Percentiles rank a stretch among this genome's conserved stretches.
These are phyloP conservation scores for Serripes groenlandicus DNA, from an alignment of 2,888 invertebrate genomes.

Conservation along the genomic window DNA sequence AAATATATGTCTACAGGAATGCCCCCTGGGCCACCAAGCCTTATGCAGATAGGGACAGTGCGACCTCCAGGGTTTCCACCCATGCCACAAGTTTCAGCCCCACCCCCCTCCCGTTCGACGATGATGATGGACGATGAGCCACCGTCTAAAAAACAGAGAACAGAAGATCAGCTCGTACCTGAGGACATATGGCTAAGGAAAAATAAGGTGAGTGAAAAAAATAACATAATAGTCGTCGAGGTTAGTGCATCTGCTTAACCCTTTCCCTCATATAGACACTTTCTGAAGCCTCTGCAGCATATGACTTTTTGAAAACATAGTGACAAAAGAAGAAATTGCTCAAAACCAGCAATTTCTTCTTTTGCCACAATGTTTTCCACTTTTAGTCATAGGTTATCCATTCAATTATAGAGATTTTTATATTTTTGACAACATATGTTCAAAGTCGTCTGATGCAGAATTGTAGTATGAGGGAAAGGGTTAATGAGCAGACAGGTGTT, in stretches of 20 bases:
- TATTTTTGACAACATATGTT: not conserved
- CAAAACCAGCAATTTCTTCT: not conserved
- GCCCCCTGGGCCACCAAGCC: slow-evolving; percentile 69
- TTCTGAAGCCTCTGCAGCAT: not conserved
- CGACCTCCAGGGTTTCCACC: slow-evolving; percentile 71
- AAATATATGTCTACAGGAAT: slow-evolving; percentile 68
- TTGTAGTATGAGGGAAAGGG: no score
- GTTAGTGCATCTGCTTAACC: not conserved
- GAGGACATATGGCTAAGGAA: slow-evolving; percentile 91
- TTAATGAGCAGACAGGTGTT: no score
- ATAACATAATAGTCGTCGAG: not conserved
- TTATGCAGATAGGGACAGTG: slow-evolving; percentile 67
- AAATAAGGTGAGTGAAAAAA: slow-evolving; percentile 69
- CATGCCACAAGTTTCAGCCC: slow-evolving; percentile 65
- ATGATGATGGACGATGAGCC: slow-evolving; percentile 90
- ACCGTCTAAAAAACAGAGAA: slow-evolving; percentile 94
- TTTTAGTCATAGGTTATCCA: not conserved
- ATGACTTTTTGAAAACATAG: not conserved
- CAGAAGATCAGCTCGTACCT: slow-evolving; percentile 96
- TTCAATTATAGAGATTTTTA: not conserved
- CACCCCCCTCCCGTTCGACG: slow-evolving; percentile 61
- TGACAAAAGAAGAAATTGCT: slow-evolving; percentile 2
- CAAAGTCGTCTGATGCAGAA: no score
- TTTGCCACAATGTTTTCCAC: not conserved
- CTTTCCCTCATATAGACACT: not conserved